Evolutionary conservation across 2,888 invertebrate species (phyloP).

Genomic region (Brenthis ino): DNA sequence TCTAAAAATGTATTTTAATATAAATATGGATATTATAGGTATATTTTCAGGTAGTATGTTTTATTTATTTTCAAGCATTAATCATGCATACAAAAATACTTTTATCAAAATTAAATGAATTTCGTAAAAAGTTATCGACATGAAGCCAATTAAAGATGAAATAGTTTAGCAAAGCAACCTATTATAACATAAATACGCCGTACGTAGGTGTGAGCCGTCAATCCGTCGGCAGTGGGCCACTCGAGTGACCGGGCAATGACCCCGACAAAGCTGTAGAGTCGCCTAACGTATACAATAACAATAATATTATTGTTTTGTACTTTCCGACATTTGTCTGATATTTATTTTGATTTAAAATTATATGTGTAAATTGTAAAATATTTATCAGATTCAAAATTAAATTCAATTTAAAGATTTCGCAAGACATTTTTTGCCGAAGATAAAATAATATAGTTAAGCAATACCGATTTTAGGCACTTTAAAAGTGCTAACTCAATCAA

Average conservation of each 20-base stretch:
- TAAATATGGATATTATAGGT: no score
- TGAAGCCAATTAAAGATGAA: not conserved
- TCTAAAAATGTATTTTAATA: no score
- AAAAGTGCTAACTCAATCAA: no score
- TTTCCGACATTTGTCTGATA: not conserved
- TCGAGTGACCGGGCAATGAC: conserved; percentile 32
- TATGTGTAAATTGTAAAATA: no score
- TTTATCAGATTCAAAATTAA: no score
- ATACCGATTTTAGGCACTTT: no score
- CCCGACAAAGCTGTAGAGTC: conserved; percentile 18
- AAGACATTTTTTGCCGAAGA: no score
- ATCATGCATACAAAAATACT: not conserved
- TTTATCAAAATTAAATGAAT: not conserved
- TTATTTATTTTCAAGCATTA: no score
- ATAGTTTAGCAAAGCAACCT: not conserved
- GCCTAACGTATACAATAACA: not conserved
- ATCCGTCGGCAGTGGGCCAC: conserved; percentile 29
- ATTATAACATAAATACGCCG: conserved; percentile 15
- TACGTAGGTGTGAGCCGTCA: conserved; percentile 21
- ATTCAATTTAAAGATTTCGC: no score
- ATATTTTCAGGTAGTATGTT: no score
- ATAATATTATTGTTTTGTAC: not conserved
- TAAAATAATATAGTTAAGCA: no score
- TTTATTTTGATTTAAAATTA: not conserved
- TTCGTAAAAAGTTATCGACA: not conserved